These are phyloP conservation scores for Eunapius fragilis DNA, from an alignment of 37 sponge, comb jelly and placozoan species.

Conservation along the genomic window DNA sequence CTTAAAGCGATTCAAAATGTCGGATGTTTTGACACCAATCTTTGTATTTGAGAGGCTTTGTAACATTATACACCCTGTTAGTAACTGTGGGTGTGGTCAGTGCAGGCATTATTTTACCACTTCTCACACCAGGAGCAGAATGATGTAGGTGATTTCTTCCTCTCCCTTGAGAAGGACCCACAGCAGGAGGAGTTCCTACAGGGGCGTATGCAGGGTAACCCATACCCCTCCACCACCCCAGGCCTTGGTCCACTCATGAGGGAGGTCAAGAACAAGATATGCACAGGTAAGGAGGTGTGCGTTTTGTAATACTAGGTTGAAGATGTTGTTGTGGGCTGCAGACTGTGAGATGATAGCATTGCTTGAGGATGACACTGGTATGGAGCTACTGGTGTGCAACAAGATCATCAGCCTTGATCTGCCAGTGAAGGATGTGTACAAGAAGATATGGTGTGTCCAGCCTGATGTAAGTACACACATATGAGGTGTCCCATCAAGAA, in stretches of 20 bases:
- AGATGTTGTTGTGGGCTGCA: too few relatives aligned
- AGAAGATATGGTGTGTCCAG: constrained; percentile 90
- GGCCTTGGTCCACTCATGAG: constrained; percentile 94
- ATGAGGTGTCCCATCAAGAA: too few relatives aligned
- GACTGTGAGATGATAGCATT: constrained; percentile 95
- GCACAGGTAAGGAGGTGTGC: constrained; percentile 84
- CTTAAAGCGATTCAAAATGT: constrained; percentile 50
- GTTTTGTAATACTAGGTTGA: too few relatives aligned
- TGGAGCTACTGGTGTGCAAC: constrained; percentile 92
- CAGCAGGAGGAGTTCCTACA: constrained; percentile 98
- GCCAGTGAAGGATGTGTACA: constrained; percentile 94
- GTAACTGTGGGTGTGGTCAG: not conserved
- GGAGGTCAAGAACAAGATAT: constrained; percentile 95
- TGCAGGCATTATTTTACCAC: too few relatives aligned
- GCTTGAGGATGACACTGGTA: constrained; percentile 94
- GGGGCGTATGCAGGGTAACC: constrained; percentile 97
- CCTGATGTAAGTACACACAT: constrained; percentile 37
- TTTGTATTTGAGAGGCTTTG: constrained; percentile 89
- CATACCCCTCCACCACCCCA: constrained; percentile 79
- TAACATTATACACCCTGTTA: constrained; percentile 82
- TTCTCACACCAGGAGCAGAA: constrained; percentile 65
- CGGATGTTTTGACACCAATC: constrained; percentile 83
- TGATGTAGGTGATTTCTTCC: constrained; percentile 75
- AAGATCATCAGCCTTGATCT: constrained; percentile 94
- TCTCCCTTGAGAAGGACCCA: constrained; percentile 92